These are phyloP conservation scores for Dreissena polymorpha DNA, from an alignment of 1,140 invertebrate genomes.

Conservation along the genomic window DNA sequence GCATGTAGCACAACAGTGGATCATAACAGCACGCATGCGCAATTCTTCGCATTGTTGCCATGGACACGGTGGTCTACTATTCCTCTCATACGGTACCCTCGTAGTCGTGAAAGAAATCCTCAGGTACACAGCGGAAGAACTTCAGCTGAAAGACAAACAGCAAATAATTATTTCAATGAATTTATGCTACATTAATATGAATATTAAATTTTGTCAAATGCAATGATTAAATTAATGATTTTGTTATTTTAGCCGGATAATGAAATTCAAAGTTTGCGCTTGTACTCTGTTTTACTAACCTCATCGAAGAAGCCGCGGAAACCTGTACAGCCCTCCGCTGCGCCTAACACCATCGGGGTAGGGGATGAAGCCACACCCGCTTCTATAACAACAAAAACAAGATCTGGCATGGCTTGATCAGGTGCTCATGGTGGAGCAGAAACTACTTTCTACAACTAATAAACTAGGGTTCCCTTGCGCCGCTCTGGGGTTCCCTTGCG, in stretches of 20 bases:
- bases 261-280: not conserved
- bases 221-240: not conserved
- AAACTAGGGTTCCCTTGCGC: too few relatives aligned
- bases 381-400: slow-evolving; percentile 14
- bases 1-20: too few relatives aligned
- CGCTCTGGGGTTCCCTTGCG: too few relatives aligned
- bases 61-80: not conserved
- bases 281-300: slow-evolving; percentile 1
- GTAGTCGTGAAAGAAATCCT: slow-evolving; percentile 40
- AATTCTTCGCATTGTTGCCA: too few relatives aligned
- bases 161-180: not conserved
- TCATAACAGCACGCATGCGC: too few relatives aligned
- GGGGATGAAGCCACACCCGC: slow-evolving; percentile 42
- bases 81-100: not conserved
- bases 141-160: slow-evolving; percentile 44
- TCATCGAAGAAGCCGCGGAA: slow-evolving; percentile 51
- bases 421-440: not conserved
- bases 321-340: slow-evolving; percentile 36
- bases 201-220: not conserved
- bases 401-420: not conserved
- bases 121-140: slow-evolving; percentile 50
- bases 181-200: not conserved
- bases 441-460: not conserved
- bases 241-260: not conserved
- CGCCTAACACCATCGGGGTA: slow-evolving; percentile 45